phyloP scores from a whole-genome alignment of 2,113 vertebrate genomes.

The Colius striatus region DNA sequence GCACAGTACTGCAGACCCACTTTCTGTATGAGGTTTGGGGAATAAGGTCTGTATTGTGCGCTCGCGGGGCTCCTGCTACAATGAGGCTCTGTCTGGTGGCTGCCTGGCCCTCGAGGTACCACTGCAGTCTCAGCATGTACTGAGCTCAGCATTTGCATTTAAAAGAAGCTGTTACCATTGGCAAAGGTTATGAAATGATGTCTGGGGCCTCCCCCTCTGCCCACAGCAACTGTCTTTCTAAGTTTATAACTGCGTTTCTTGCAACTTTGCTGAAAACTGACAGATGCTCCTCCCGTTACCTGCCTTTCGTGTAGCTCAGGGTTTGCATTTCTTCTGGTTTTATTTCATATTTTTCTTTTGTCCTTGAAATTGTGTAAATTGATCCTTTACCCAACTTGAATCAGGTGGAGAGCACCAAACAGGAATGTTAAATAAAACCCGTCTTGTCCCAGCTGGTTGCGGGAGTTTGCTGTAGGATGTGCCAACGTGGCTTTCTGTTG shows the following conservation, averaged over 20 bases:
- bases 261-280: rapidly evolving
- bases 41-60: not conserved
- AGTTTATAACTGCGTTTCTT: not conserved
- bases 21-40: not conserved
- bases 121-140: rapidly evolving
- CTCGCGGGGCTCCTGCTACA: not conserved
- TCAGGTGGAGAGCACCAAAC: not conserved
- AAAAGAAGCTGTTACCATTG: not conserved
- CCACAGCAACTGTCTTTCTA: too few species aligned
- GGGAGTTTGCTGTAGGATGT: not conserved
- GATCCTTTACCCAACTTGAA: not conserved
- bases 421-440: not conserved
- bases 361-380: rapidly evolving
- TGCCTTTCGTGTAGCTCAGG: not conserved
- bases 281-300: rapidly evolving
- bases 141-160: not conserved
- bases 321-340: not conserved
- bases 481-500: not conserved
- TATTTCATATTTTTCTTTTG: rapidly evolving
- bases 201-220: not conserved
- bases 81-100: not conserved
- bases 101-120: not conserved
- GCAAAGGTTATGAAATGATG: not conserved
- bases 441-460: not conserved
- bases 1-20: rapidly evolving